Percentiles rank a stretch among this genome's conserved stretches.
These are phyloP conservation scores for Gephyroberyx darwinii DNA, from an alignment of 2,797 vertebrate genomes.

Conservation along the genomic window DNA sequence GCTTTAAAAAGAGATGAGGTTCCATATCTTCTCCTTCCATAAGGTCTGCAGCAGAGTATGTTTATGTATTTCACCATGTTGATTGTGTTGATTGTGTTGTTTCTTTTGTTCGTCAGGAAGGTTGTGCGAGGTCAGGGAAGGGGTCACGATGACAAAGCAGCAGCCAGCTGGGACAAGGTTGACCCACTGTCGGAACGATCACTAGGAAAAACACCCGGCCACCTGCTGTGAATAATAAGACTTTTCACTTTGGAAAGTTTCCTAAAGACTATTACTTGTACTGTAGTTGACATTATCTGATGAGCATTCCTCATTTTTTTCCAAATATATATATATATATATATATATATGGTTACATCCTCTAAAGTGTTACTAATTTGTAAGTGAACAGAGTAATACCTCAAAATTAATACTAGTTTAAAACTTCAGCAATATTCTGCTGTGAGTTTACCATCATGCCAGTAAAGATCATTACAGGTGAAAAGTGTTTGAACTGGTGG, in stretches of 20 bases:
- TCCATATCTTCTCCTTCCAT: background rate
- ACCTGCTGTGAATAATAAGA: slow-evolving; percentile 65
- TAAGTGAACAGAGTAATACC: too few relatives aligned
- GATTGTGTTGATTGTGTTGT: slow-evolving; percentile 20
- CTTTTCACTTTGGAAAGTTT: slow-evolving; percentile 34
- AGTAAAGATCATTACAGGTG: slow-evolving; percentile 16
- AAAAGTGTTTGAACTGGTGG: slow-evolving; percentile 27
- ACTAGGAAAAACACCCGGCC: slow-evolving; percentile 34
- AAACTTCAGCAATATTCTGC: slow-evolving; percentile 28
- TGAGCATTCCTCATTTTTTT: slow-evolving; percentile 11
- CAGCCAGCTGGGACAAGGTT: slow-evolving; percentile 57
- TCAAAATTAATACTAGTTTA: too few relatives aligned
- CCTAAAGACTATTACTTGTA: slow-evolving; percentile 6
- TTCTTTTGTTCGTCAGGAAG: slow-evolving; percentile 42
- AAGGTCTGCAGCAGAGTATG: slow-evolving; percentile 4
- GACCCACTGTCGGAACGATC: slow-evolving; percentile 60
- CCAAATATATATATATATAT: too few relatives aligned
- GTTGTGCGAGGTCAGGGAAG: slow-evolving; percentile 49
- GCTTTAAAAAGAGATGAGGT: background rate
- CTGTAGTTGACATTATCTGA: slow-evolving; percentile 1
- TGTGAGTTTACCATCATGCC: slow-evolving; percentile 27
- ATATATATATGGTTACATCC: too few relatives aligned
- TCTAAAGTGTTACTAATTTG: too few relatives aligned
- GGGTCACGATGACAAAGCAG: slow-evolving; percentile 38
- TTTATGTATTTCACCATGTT: slow-evolving; percentile 2